Evolutionary conservation across 2,888 invertebrate species (phyloP).

Genomic region (Branchinecta sandiegonensis): DNA sequence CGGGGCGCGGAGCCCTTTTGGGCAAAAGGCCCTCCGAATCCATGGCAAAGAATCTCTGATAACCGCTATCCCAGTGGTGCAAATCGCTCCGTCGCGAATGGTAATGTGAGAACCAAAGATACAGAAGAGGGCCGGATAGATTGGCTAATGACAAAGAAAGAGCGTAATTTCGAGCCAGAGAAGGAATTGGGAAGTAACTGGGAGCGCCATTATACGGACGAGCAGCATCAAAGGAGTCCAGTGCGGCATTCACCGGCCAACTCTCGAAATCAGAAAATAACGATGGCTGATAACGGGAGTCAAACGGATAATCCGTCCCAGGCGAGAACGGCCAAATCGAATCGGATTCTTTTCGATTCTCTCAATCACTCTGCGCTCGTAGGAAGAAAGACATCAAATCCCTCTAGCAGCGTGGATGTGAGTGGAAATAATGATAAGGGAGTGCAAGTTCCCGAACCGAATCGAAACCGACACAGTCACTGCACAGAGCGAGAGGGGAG

Average conservation of each 20-base stretch:
- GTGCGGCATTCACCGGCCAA: not conserved
- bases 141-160: not conserved
- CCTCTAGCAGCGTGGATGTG: not conserved
- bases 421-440: not conserved
- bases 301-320: too few species aligned
- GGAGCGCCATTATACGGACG: not conserved
- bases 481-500: not conserved
- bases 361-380: not conserved
- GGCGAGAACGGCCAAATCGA: not conserved
- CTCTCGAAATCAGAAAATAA: not conserved
- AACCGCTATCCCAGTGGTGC: not conserved
- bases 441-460: conserved; percentile 16
- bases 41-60: conserved; percentile 14
- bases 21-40: conserved; percentile 10
- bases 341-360: not conserved
- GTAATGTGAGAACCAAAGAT: not conserved
- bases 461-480: conserved; percentile 4
- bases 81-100: not conserved
- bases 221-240: not conserved
- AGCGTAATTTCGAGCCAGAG: not conserved
- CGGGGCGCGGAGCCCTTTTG: not conserved
- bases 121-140: not conserved
- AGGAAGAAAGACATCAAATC: not conserved
- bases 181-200: not conserved
- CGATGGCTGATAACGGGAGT: too few species aligned